These are phyloP conservation scores for Aurelia aurita complex sp. Pacific DNA, from an alignment of 30 jellyfish, hydroid and myxozoan genomes.

Conservation along the genomic window DNA sequence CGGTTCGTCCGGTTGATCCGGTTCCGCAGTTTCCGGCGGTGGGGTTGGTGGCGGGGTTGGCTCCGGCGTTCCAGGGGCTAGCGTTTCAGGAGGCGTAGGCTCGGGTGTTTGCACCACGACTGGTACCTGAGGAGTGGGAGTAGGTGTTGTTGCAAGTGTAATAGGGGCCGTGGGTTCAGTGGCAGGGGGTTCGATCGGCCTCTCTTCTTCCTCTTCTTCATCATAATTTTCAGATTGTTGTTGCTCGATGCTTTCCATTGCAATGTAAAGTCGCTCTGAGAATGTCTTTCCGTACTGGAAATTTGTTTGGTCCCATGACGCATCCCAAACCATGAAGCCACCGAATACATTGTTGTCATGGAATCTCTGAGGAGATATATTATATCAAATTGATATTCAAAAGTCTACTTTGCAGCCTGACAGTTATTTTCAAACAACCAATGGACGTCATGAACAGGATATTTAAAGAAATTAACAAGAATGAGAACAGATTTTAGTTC, in stretches of 20 bases:
- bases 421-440: too few relatives aligned
- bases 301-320: slow-evolving; percentile 67
- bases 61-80: neutral
- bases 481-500: too few relatives aligned
- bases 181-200: slow-evolving; percentile 66
- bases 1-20: slow-evolving; percentile 30
- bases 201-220: slow-evolving; percentile 64
- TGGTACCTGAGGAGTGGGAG: slow-evolving; percentile 23
- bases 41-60: slow-evolving; percentile 58
- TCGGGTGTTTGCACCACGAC: slow-evolving; percentile 8
- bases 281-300: slow-evolving; percentile 54
- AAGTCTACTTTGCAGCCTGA: too few relatives aligned
- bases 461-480: too few relatives aligned
- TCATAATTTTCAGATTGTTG: slow-evolving; percentile 45
- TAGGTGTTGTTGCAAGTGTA: slow-evolving; percentile 53
- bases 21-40: slow-evolving; percentile 17
- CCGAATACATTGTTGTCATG: slow-evolving; percentile 51
- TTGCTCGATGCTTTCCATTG: slow-evolving; percentile 36
- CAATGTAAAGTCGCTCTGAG: slow-evolving; percentile 32
- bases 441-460: too few relatives aligned
- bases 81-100: slow-evolving; percentile 45
- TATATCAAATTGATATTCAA: too few relatives aligned
- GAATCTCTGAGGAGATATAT: slow-evolving; percentile 26
- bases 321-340: slow-evolving; percentile 77
- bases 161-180: slow-evolving; percentile 54